Conservation (phyloP, 2,113 vertebrate genomes). For the Campylomormyrus tamandua region DNA sequence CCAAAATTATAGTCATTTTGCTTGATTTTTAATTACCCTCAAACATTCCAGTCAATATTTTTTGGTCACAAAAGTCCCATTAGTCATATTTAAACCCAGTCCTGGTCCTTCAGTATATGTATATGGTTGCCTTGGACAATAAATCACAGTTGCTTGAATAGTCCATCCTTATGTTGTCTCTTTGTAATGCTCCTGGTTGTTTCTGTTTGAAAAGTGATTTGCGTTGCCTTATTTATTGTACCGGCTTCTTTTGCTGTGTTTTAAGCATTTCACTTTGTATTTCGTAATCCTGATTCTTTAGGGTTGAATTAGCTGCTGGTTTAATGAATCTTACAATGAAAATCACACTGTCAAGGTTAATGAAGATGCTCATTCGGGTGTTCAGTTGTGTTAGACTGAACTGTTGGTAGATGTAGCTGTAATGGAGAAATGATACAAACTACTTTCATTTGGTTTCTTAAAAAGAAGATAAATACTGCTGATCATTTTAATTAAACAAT, state of each 20-base stretch:
- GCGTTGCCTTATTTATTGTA: background rate
- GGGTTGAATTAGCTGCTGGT: background rate
- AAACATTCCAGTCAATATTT: background rate
- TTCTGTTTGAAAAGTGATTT: background rate
- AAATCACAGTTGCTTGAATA: background rate
- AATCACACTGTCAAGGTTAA: background rate
- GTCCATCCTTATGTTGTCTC: background rate
- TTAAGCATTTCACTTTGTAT: background rate
- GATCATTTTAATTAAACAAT: background rate
- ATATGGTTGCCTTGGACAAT: background rate
- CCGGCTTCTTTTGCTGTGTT: background rate
- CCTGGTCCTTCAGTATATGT: background rate
- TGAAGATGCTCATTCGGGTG: background rate
- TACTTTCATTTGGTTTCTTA: background rate
- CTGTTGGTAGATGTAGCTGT: background rate
- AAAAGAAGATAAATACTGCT: background rate
- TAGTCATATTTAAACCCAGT: background rate
- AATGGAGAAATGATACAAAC: background rate
- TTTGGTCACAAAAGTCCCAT: background rate
- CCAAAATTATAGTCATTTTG: background rate
- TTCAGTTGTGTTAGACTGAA: background rate
- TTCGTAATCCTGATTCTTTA: background rate
- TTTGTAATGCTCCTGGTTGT: background rate
- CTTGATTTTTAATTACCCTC: background rate
- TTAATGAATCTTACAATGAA: background rate